phyloP scores from a whole-genome alignment of 2,113 vertebrate genomes.

The Charina bottae region DNA sequence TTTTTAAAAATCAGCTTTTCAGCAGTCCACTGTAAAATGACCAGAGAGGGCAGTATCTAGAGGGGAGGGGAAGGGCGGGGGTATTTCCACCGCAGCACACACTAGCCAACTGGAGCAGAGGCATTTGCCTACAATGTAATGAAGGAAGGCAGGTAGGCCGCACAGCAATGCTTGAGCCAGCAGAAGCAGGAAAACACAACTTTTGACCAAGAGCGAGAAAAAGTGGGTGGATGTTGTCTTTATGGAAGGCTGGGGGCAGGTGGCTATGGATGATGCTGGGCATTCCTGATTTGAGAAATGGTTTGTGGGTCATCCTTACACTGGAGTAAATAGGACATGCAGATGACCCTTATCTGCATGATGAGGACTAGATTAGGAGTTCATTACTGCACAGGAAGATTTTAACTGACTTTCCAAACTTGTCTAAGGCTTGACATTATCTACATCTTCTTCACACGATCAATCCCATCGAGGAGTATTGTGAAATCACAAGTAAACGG shows the following conservation, averaged over 20 bases:
- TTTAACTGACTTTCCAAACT: background rate
- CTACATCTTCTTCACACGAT: background rate
- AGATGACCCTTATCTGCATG: background rate
- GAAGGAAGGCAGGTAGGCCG: too few species aligned
- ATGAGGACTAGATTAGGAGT: background rate
- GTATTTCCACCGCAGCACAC: too few species aligned
- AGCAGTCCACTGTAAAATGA: too few species aligned
- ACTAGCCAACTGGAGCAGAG: too few species aligned
- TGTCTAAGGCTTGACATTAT: background rate
- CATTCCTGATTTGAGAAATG: background rate
- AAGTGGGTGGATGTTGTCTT: background rate
- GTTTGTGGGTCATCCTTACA: background rate
- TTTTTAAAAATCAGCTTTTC: too few species aligned
- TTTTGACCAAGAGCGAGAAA: too few species aligned
- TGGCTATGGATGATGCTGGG: background rate
- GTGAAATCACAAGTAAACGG: background rate
- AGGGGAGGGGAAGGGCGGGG: too few species aligned
- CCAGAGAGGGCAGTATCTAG: too few species aligned
- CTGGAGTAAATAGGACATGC: background rate
- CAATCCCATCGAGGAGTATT: background rate
- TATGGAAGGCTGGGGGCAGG: background rate
- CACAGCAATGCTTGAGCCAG: too few species aligned
- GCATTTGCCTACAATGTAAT: too few species aligned
- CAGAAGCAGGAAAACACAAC: too few species aligned
- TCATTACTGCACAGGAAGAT: background rate